Percentiles rank a stretch among this genome's conserved stretches.
phyloP scores from a whole-genome alignment of 2,113 vertebrate genomes.

The Stercorarius parasiticus region DNA sequence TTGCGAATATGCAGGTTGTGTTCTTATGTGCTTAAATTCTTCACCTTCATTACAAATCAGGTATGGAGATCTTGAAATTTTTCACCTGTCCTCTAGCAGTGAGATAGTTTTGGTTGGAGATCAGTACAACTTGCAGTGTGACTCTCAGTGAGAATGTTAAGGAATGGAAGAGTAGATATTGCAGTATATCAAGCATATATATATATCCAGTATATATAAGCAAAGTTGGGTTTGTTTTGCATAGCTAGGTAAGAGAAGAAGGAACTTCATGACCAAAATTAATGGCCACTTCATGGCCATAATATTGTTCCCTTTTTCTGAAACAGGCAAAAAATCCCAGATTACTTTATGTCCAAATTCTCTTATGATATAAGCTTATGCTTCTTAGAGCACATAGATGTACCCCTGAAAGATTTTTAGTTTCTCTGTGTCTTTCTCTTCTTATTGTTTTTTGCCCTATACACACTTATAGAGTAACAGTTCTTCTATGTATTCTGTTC shows the following conservation, averaged over 20 bases:
- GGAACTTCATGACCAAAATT: neutral
- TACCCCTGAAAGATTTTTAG: neutral
- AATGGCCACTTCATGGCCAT: too few species aligned
- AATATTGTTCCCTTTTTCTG: neutral
- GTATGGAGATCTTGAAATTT: neutral
- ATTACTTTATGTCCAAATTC: neutral
- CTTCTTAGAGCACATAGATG: neutral
- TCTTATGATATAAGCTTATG: neutral
- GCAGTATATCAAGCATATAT: neutral
- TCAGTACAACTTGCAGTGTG: neutral
- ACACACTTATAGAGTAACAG: rapidly evolving
- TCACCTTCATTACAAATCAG: neutral
- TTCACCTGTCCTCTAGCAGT: neutral
- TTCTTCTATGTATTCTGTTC: neutral
- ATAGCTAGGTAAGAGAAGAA: neutral
- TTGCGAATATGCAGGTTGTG: neutral
- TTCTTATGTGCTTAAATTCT: neutral
- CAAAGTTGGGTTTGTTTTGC: neutral
- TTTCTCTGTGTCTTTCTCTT: neutral
- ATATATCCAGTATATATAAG: too few species aligned
- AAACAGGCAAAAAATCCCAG: neutral
- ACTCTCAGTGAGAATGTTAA: neutral
- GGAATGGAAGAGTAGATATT: neutral
- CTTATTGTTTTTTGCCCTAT: neutral
- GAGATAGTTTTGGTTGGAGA: neutral